phyloP scores from a whole-genome alignment of 1,140 invertebrate genomes.

The Meteorus sp. region DNA sequence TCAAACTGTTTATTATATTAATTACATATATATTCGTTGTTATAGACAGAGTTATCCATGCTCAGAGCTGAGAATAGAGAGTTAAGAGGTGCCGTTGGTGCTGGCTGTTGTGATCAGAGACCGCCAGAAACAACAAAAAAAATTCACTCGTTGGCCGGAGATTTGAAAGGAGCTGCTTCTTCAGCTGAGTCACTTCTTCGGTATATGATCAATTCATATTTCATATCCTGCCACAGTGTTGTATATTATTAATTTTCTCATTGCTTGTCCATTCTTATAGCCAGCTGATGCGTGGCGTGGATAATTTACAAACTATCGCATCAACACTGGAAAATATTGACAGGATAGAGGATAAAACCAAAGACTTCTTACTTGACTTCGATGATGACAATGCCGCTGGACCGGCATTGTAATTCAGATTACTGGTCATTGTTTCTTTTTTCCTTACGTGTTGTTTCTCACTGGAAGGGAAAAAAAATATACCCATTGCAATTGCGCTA shows the following conservation, averaged over 20 bases:
- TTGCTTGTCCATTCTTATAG: too few species aligned
- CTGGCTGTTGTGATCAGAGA: constrained; percentile 40
- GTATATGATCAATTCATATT: constrained; percentile 42
- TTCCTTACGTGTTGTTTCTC: constrained; percentile 11
- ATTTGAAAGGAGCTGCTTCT: constrained; percentile 64
- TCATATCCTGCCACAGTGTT: background rate
- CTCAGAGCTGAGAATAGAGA: constrained; percentile 55
- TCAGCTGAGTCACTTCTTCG: constrained; percentile 68
- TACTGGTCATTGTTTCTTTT: constrained; percentile 4
- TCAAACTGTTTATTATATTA: background rate
- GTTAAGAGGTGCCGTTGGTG: constrained; percentile 42
- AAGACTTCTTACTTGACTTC: constrained; percentile 58
- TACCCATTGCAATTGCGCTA: constrained; percentile 2
- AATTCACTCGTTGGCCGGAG: constrained; percentile 53
- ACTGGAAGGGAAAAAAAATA: background rate
- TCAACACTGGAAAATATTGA: constrained; percentile 62
- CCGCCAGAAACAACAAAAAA: constrained; percentile 42
- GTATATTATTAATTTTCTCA: too few species aligned
- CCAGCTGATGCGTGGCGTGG: constrained; percentile 68
- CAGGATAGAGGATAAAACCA: constrained; percentile 61
- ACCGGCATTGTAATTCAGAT: constrained; percentile 52
- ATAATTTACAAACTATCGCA: constrained; percentile 67
- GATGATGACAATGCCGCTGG: constrained; percentile 59
- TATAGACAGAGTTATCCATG: constrained; percentile 55
- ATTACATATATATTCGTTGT: constrained; percentile 7